These are phyloP conservation scores for Acrocera orbiculus DNA, from an alignment of 2,888 invertebrate species.

Conservation along the genomic window DNA sequence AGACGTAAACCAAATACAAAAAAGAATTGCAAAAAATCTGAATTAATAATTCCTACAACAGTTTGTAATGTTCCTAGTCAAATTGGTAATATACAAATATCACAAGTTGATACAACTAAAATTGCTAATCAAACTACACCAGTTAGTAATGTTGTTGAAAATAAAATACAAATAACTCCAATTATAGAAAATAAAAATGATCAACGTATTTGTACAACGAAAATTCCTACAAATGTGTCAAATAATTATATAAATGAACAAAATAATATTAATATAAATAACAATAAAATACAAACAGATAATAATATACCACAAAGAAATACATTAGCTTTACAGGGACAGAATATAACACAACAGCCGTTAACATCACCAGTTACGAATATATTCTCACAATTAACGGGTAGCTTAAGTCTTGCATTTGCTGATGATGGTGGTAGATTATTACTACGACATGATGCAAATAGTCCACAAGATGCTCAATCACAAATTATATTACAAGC, in stretches of 20 bases:
- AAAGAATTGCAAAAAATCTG: conserved; percentile 26
- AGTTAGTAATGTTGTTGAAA: conserved; percentile 27
- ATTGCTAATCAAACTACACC: conserved; percentile 18
- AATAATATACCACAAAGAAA: background rate
- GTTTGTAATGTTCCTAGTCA: conserved; percentile 29
- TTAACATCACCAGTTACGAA: conserved; percentile 20
- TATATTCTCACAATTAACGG: conserved; percentile 38
- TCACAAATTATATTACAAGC: conserved; percentile 31
- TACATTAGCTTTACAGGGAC: conserved; percentile 6
- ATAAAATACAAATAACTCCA: conserved; percentile 33
- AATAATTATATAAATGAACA: no score
- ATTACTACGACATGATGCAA: conserved; percentile 46
- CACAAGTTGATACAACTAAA: conserved; percentile 26
- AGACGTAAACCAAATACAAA: conserved; percentile 27
- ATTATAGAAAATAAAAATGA: conserved; percentile 19
- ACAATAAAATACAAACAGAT: background rate
- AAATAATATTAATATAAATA: background rate
- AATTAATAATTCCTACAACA: conserved; percentile 14
- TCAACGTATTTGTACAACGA: conserved; percentile 13
- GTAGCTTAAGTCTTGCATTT: conserved; percentile 45
- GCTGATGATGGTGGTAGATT: conserved; percentile 49
- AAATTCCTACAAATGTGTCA: conserved; percentile 6
- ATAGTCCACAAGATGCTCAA: conserved; percentile 36
- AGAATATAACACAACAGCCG: conserved; percentile 16
- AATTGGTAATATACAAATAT: conserved; percentile 33